These are phyloP conservation scores for Pseudochromis fuscus DNA, from an alignment of 2,797 vertebrate species.

Conservation along the genomic window DNA sequence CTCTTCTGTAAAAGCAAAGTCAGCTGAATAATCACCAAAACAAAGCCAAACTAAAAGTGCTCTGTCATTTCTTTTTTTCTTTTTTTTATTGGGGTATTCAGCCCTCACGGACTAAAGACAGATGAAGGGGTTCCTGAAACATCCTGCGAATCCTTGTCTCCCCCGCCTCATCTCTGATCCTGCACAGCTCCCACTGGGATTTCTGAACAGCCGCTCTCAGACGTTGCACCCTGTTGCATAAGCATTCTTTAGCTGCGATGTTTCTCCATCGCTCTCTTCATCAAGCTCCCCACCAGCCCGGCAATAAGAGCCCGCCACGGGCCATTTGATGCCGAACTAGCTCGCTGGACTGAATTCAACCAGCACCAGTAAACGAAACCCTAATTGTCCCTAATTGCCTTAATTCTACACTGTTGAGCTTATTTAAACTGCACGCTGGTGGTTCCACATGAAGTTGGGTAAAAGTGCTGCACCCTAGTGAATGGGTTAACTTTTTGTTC, in stretches of 20 bases:
- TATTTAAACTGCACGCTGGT: slow-evolving; percentile 74
- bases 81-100: slow-evolving; percentile 21
- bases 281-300: slow-evolving; percentile 67
- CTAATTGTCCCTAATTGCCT: slow-evolving; percentile 82
- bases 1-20: slow-evolving; percentile 35
- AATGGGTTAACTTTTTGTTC: neutral
- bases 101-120: slow-evolving; percentile 32
- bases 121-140: slow-evolving; percentile 58
- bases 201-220: slow-evolving; percentile 51
- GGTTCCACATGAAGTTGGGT: slow-evolving; percentile 63
- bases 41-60: slow-evolving; percentile 51
- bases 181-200: slow-evolving; percentile 60
- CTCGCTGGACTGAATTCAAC: slow-evolving; percentile 67
- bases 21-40: slow-evolving; percentile 59
- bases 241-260: slow-evolving; percentile 67
- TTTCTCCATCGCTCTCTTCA: slow-evolving; percentile 32
- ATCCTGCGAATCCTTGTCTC: slow-evolving; percentile 28
- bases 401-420: slow-evolving; percentile 76
- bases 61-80: no score
- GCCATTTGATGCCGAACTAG: slow-evolving; percentile 72
- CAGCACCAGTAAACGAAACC: slow-evolving; percentile 72
- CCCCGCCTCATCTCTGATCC: slow-evolving; percentile 53
- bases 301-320: slow-evolving; percentile 73
- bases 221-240: slow-evolving; percentile 83
- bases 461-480: no score